Evolutionary conservation across 2,888 invertebrate species (phyloP), one percentile per base, ranked within the genome.

Genomic region (Acrobeloides nanus): DNA sequence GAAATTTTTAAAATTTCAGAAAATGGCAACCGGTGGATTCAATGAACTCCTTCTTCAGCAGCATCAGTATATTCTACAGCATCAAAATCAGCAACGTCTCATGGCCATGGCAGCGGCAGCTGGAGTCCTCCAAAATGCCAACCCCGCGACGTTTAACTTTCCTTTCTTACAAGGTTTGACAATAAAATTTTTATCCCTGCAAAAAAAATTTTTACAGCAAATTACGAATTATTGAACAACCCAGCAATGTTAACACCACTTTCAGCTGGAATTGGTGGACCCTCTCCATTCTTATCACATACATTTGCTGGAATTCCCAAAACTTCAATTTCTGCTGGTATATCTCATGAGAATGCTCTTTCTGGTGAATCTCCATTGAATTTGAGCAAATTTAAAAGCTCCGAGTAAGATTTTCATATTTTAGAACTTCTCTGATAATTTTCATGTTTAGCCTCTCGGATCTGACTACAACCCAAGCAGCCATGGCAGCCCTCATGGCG

Each of bases 11-110:
- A 26, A 38, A 12, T 25, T 39, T 5, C 18, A 35, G 52, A 40
- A 23, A 18, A 38, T 38, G 33, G 32, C 23, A 15, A 34, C 25
- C 20, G 10, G 20, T 23, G 39, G 25, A 15, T 32, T 59, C 46
- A 51, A 55, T 17, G 67, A 63, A 17, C 25, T 63, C 32, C 39
- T 66, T 18, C 42, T 58, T 6, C 51, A 58, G 24, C 66, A 63
- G 26, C 62, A 61, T 29, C 64, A 62, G 27, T 61, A 60, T 27
- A 39, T 62, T 5, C 57, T 57, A 27, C 55, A 62, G 21, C 53
- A 59, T 15, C 50, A 57, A 25, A 42, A 59, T 24, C 61, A 60
- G 25, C 37, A 45, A 8, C 45, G 46, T 12, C 25, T 61, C 21
- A 32, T 61, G n/a, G 52, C 59, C 25, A 55, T 63, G 45, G 37